phyloP scores from a whole-genome alignment of 2,797 vertebrate species.

The Iguana delicatissima region DNA sequence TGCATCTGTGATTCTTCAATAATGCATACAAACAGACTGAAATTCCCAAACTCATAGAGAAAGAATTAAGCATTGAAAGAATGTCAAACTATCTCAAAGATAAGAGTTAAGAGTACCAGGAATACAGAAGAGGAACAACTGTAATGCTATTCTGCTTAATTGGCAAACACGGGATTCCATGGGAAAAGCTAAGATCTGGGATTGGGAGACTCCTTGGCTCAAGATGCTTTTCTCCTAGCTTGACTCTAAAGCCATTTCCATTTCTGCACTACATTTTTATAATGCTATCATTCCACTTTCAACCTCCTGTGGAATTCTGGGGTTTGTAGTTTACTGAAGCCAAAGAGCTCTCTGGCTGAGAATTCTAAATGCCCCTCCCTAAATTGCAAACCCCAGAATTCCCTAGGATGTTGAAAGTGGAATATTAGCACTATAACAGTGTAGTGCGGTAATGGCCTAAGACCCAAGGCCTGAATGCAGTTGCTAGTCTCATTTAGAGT shows the following conservation, averaged over 20 bases:
- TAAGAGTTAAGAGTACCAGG: not conserved
- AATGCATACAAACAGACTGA: not conserved
- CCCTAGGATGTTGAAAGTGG: no score
- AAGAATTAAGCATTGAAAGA: not conserved
- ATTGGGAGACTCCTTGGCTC: no score
- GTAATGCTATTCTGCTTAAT: not conserved
- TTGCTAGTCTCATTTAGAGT: no score
- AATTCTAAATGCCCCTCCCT: no score
- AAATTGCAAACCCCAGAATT: no score
- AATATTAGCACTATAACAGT: no score
- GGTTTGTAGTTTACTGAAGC: no score
- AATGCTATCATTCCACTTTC: no score
- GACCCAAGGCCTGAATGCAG: not conserved
- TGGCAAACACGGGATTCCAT: no score
- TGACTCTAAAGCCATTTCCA: not conserved
- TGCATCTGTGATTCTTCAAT: not conserved
- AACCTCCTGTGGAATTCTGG: no score
- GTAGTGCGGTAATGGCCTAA: no score
- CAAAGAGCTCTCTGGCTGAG: no score
- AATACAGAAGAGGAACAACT: not conserved
- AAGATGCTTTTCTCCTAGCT: not conserved
- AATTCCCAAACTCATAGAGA: constrained; percentile 25
- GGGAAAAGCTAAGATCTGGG: not conserved
- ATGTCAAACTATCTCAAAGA: not conserved
- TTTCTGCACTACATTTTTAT: not conserved